Evolutionary conservation across 2,888 invertebrate genomes (phyloP), one percentile per base, ranked within the genome.

Genomic region (Dicyrtoma fusca): DNA sequence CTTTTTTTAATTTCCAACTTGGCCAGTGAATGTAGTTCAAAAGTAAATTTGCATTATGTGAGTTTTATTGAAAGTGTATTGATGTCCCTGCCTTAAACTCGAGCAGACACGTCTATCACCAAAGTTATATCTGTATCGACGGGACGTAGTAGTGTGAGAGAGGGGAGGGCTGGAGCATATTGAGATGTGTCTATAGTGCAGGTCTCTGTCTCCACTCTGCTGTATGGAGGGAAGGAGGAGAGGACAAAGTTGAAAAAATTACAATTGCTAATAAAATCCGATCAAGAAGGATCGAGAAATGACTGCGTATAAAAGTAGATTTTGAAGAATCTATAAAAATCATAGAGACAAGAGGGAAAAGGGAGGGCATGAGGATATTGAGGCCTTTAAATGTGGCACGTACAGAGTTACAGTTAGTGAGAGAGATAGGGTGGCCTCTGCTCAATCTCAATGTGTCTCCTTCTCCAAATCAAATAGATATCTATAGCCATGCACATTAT

Each of bases 241-340:
- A 72, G 75, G 71, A 69, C 69, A 47, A 64, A 64, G 25, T 64
- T 49, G 44, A 42, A 59, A 69, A 72, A 73, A 76, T 76, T 74
- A 76, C 76, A 76, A 76, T 76, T 76, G 76, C 76, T 74, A 76
- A 76, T 76, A 72, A 73, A 71, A 63, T 57, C 62, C 59, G 62
- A 71, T 71, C 68, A 75, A 63, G 63, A 69, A 53, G 70, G 61
- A 49, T 61, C n/a, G 47, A 69, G 34, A 49, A 59, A 61, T 47
- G 45, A 8, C 14, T n/a, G 17, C 17, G 49, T 49, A 49, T 11
- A 49, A n/a, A 17, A n/a, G n/a, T 49, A 14, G 3, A 49, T 13
- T 55, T 19, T 55, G 13, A 14, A 17, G 55, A 19, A 55, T 17
- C 23, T 55, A 55, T 23, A 23, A 23, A 13, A 55, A 17, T 25